Base-by-base conservation (phyloP, 2,888 invertebrate species). In the Brenthis ino region DNA sequence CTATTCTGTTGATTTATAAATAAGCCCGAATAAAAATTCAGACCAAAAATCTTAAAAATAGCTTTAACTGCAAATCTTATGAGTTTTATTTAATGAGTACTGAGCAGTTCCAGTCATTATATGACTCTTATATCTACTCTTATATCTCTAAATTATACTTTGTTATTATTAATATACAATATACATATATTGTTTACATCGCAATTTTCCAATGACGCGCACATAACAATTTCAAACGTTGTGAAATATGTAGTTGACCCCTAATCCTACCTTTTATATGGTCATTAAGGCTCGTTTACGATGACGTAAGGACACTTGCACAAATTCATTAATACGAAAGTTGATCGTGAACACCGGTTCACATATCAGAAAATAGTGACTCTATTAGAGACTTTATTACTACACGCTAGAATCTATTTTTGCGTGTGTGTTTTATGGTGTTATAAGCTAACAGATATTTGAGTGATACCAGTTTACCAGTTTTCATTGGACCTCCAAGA, bases 281-380 rank as follows among this genome's bases (percentile, higher is more conserved):
- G 74, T 67, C 72, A 77, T 73, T 77, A 70, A 71, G 71, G 67
- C 67, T 74, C 64, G 68, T 74, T 69, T 71, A 66, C 55, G 65
- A 64, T 78, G 79, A 79, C 77, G 78, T 75, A 73, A 77, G 71
- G 58, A 70, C 65, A 74, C 70, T 72, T 66, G 67, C 71, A 72
- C 69, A 69, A 67, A 69, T 72, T 76, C 28, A 28, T 72, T 72
- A 69, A 74, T 74, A 73, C 72, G 74, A 76, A 77, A 76, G 73
- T 72, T 70, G 73, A 70, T 73, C 61, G 67, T 63, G 24, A 48
- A 68, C 57, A 67, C 5, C 28, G 53, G 43, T 28, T 53, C 66
- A 50, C 55, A 65, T 50, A 14, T 13, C n/a, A 37, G 43, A 37
- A 61, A 20, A 3, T 33, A 50, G 4, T n/a, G 54, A 65, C 6